phyloP scores from a whole-genome alignment of 2,113 vertebrate genomes.

The Gopherus flavomarginatus region DNA sequence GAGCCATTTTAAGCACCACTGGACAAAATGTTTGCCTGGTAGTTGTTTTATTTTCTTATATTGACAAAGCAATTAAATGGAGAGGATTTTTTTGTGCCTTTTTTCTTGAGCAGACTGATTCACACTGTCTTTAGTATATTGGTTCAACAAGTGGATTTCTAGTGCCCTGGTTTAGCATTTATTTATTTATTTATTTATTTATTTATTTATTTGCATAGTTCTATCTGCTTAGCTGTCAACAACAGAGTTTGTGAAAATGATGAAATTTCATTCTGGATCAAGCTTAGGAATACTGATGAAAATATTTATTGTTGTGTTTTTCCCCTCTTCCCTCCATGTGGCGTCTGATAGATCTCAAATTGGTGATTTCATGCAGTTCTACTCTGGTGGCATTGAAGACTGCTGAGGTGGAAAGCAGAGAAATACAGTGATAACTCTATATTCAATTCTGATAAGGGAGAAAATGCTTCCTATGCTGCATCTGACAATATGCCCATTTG shows the following conservation, averaged over 20 bases:
- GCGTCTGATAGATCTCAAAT: background rate
- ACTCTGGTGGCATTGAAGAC: background rate
- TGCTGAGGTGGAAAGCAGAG: background rate
- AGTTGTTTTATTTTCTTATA: constrained; percentile 56
- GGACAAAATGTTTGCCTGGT: background rate
- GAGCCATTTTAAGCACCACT: constrained; percentile 23
- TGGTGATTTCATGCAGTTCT: background rate
- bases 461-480: background rate
- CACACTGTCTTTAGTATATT: background rate
- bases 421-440: background rate
- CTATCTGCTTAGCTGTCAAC: background rate
- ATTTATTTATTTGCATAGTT: background rate
- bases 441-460: background rate
- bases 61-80: constrained; percentile 57
- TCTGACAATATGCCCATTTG: background rate
- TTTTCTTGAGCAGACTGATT: constrained; percentile 4
- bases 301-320: rapidly evolving
- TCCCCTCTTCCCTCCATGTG: too few species aligned
- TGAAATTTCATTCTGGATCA: rapidly evolving
- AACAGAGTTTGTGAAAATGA: background rate
- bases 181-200: background rate
- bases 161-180: background rate
- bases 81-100: constrained; percentile 18
- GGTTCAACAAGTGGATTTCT: background rate
- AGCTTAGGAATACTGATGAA: background rate